A percentile compares a stretch with the other conserved stretches of the same genome.
These are phyloP conservation scores for Dorcus parallelipipedus DNA, from an alignment of 2,888 invertebrate species.

Conservation along the genomic window DNA sequence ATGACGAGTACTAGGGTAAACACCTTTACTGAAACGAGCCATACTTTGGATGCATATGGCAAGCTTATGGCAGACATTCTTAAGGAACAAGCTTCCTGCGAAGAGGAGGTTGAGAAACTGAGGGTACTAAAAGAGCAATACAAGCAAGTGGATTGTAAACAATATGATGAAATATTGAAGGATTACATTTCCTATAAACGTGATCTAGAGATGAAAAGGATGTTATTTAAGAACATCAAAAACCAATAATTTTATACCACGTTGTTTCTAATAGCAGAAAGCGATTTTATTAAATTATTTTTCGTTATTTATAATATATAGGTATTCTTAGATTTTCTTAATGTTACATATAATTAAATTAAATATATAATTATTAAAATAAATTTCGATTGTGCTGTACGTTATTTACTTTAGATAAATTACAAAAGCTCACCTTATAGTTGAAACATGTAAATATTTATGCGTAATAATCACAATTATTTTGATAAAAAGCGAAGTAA, in stretches of 20 bases:
- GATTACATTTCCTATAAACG: conserved; percentile 45
- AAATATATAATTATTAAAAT: too few relatives aligned
- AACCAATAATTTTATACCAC: not conserved
- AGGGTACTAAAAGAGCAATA: conserved; percentile 44
- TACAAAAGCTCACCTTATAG: too few relatives aligned
- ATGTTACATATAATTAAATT: too few relatives aligned
- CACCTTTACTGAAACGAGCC: conserved; percentile 48
- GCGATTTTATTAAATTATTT: too few relatives aligned
- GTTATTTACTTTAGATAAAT: too few relatives aligned
- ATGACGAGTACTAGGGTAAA: conserved; percentile 34
- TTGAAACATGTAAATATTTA: too few relatives aligned
- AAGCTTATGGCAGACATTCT: conserved; percentile 43
- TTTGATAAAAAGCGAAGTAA: too few relatives aligned
- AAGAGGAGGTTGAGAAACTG: conserved; percentile 43
- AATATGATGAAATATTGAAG: conserved; percentile 48
- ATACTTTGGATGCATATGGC: conserved; percentile 46
- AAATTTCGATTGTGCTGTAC: too few relatives aligned
- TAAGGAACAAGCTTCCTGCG: conserved; percentile 40
- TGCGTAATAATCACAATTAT: too few relatives aligned
- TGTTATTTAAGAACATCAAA: conserved; percentile 31
- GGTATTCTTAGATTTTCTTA: too few relatives aligned
- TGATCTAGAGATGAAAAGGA: conserved; percentile 46
- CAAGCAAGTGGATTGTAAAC: conserved; percentile 43
- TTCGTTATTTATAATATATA: too few relatives aligned
- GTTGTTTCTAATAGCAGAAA: too few relatives aligned